Evolutionary conservation across 2,797 vertebrate species (phyloP).

Genomic region (Argya squamiceps): DNA sequence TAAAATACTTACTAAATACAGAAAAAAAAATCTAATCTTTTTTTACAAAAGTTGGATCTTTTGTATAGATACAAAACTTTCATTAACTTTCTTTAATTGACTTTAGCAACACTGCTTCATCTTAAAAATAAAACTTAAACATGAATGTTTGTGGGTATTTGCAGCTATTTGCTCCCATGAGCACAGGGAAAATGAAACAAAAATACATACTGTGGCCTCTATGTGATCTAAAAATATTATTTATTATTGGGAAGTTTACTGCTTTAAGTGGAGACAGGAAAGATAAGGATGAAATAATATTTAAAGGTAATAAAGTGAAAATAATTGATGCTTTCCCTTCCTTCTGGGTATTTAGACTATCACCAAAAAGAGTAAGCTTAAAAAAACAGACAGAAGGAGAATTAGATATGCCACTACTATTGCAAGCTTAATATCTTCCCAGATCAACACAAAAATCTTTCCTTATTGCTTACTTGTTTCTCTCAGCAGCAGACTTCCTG

Average conservation of each 20-base stretch:
- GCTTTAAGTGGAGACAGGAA: background rate
- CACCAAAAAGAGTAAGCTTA: constrained; percentile 17
- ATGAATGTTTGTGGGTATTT: background rate
- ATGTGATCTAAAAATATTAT: background rate
- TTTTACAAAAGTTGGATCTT: too few relatives aligned
- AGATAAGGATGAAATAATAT: background rate
- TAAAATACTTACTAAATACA: background rate
- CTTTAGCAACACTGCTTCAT: background rate
- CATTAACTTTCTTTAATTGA: background rate
- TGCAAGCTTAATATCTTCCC: background rate
- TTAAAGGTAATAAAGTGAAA: background rate
- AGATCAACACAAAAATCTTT: background rate
- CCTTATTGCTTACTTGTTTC: background rate
- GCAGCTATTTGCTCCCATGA: background rate
- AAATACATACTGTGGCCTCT: background rate
- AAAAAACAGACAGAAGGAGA: constrained; percentile 20
- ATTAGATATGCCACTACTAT: background rate
- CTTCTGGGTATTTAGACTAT: constrained; percentile 34
- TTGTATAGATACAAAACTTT: too few relatives aligned
- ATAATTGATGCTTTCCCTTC: background rate
- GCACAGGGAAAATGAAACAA: background rate
- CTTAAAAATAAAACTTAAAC: background rate
- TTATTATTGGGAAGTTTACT: background rate
- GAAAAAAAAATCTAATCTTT: too few relatives aligned
- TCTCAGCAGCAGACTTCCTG: background rate